Evolutionary conservation across 2,113 vertebrate genomes (phyloP), one percentile per base, ranked within the genome.

Genomic region (Sakesphorus luctuosus): DNA sequence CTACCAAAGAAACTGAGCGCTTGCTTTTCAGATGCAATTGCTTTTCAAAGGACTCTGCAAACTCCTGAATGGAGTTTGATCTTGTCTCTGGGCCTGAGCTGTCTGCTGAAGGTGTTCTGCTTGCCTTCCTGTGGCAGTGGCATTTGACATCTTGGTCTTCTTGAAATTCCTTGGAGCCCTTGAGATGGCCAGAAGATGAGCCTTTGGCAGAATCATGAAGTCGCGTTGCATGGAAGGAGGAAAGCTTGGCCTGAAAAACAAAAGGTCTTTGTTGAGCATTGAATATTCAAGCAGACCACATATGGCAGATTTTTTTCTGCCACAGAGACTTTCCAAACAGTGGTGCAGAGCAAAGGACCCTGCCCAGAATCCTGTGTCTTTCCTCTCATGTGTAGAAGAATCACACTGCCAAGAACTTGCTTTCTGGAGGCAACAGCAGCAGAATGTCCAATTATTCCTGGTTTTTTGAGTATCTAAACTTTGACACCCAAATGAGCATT

Each of bases 31-130:
- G 98, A 73, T 59, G 96, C 35, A 99, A 94, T 61, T 98, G 98
- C 89, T 95, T 98, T 77, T 98, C 98, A 81, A 98, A 98, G 11
- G 98, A 98, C 90, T 98, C 98, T 2, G 98, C 97, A 93, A 99
- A 98, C 95, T 98, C 98, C 21, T 98, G 98, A 90, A 98, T 97
- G 73, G 98, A 98, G 94, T 97, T 96, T 85, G 98, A 98, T 65
- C 88, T 79, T 13, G 96, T 71, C 81, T 98, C 98, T 63, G 91
- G 74, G 5, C 97, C 90, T n/a, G 92, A 95, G 72, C 91, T 97
- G 14, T 98, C 98, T 8, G 87, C 97, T 11, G 98, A 98, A 56
- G 97, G 97, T 82, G 97, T 94, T 36, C 98, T 98, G 24, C 97
- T 97, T 73, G 95, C 96, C 21, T 92, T 98, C 74, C 76, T 94